A percentile compares a stretch with the other conserved stretches of the same genome.
These are phyloP conservation scores for Limnothrissa miodon DNA, from an alignment of 2,113 vertebrate genomes.

Conservation along the genomic window DNA sequence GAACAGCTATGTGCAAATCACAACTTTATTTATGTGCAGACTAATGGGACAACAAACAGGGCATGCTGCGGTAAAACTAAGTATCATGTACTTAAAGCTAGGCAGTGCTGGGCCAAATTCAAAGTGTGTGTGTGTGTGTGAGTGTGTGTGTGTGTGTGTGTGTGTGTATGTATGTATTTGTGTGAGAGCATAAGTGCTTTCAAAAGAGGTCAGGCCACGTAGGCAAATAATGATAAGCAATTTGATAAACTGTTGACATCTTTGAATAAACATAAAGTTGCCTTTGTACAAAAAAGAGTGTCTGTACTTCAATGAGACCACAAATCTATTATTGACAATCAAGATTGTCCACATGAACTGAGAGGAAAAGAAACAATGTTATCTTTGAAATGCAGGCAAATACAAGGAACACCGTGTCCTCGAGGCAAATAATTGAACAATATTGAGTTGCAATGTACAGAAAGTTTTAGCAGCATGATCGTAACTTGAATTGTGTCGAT, in stretches of 20 bases:
- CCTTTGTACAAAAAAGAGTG: neutral
- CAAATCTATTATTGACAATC: neutral
- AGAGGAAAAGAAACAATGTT: neutral
- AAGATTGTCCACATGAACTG: neutral
- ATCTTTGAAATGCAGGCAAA: neutral
- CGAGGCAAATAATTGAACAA: neutral
- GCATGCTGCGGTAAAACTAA: neutral
- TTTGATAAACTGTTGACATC: neutral
- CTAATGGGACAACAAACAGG: neutral
- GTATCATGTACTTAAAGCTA: neutral
- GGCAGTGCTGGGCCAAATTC: neutral
- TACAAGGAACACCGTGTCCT: neutral
- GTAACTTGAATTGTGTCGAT: neutral
- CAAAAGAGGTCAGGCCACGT: neutral
- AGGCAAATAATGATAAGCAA: neutral
- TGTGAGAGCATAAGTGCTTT: neutral
- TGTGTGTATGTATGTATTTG: neutral
- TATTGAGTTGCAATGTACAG: neutral
- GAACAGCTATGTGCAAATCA: neutral
- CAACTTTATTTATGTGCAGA: neutral
- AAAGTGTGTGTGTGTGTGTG: neutral
- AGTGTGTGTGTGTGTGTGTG: neutral
- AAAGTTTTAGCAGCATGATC: neutral
- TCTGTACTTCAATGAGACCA: neutral
- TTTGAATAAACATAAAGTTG: neutral